phyloP scores from a whole-genome alignment of 2,888 invertebrate species.

The Palloptera scutellata region DNA sequence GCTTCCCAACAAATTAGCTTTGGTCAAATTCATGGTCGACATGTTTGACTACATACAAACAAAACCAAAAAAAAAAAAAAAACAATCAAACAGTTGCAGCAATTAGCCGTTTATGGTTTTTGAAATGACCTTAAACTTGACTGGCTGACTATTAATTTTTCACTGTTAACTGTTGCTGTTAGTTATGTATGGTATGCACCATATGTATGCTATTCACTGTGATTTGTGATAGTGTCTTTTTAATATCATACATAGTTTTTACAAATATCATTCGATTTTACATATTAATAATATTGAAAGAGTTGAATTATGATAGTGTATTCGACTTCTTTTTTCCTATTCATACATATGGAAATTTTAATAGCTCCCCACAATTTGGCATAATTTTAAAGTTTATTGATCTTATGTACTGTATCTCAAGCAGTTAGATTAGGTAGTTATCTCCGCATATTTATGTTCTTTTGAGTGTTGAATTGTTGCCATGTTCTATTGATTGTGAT shows the following conservation, averaged over 20 bases:
- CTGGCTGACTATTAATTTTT: constrained; percentile 20
- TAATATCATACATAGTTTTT: background rate
- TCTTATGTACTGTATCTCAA: background rate
- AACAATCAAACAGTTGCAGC: constrained; percentile 16
- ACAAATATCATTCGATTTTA: background rate
- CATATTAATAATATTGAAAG: background rate
- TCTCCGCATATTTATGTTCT: too few species aligned
- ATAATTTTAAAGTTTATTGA: constrained; percentile 26
- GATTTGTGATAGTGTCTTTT: background rate
- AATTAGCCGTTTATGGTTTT: constrained; percentile 23
- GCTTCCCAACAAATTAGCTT: background rate
- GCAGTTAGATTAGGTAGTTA: too few species aligned
- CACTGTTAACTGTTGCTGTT: background rate
- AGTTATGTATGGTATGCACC: background rate
- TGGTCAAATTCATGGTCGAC: constrained; percentile 3
- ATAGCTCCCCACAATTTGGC: constrained; percentile 9
- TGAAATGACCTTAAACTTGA: constrained; percentile 35
- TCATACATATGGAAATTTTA: constrained; percentile 6
- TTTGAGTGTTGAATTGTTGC: too few species aligned
- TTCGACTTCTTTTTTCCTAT: too few species aligned
- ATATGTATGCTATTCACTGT: background rate
- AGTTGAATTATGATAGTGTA: too few species aligned
- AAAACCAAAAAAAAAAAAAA: background rate
- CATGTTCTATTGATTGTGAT: too few species aligned
- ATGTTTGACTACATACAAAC: background rate